Evolutionary conservation across 2,113 vertebrate genomes (phyloP).

Genomic region (Empidonax alnorum): DNA sequence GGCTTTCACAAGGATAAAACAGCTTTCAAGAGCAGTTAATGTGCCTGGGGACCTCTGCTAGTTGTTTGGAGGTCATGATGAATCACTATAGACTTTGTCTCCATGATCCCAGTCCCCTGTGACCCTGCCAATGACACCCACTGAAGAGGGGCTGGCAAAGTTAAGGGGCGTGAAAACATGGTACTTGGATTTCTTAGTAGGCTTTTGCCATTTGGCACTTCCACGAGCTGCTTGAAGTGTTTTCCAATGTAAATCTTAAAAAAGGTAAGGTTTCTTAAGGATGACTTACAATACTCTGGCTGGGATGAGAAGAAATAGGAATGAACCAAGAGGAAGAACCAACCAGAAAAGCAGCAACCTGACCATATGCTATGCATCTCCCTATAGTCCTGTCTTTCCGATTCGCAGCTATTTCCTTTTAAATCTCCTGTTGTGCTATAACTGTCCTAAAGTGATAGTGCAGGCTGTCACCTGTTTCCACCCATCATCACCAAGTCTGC

Average conservation of each 20-base stretch:
- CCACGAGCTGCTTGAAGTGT: neutral
- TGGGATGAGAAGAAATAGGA: neutral
- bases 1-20: neutral
- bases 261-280: neutral
- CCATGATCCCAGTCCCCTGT: neutral
- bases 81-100: neutral
- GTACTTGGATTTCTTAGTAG: neutral
- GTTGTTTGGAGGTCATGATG: neutral
- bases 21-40: neutral
- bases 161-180: neutral
- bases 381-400: neutral
- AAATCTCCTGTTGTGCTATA: slow-evolving; percentile 10
- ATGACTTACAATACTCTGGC: neutral
- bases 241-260: neutral
- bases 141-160: neutral
- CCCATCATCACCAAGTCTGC: slow-evolving; percentile 10
- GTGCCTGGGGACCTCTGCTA: neutral
- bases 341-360: neutral
- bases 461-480: slow-evolving; percentile 58
- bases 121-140: neutral
- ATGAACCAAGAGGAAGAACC: neutral
- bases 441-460: slow-evolving; percentile 8
- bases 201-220: neutral
- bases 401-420: slow-evolving; percentile 34
- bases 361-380: neutral